A percentile compares a stretch with the other conserved stretches of the same genome.
phyloP scores from a whole-genome alignment of 2,113 vertebrate species.

The Tylochromis polylepis region DNA sequence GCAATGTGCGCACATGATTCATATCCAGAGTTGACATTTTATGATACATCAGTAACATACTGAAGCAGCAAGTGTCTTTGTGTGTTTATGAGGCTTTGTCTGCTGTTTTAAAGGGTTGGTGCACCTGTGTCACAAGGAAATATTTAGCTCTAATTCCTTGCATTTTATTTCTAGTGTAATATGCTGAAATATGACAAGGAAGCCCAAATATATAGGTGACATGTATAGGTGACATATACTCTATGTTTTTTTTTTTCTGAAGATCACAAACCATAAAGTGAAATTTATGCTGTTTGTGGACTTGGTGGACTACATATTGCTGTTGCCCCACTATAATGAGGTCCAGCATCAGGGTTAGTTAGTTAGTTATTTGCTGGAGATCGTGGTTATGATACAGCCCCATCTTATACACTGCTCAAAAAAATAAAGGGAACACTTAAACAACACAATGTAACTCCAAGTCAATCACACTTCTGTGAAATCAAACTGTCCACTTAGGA shows the following conservation, averaged over 20 bases:
- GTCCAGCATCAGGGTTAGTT: background rate
- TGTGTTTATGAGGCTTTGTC: background rate
- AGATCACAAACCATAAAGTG: background rate
- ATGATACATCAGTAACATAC: background rate
- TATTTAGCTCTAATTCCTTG: background rate
- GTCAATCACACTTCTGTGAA: no score
- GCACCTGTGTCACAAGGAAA: background rate
- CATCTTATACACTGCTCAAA: no score
- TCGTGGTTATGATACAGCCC: background rate
- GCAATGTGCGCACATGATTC: background rate
- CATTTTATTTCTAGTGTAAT: background rate
- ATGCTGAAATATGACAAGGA: background rate
- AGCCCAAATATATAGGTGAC: background rate
- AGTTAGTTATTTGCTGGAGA: background rate
- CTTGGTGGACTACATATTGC: background rate
- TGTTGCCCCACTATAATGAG: background rate
- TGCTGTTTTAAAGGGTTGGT: background rate
- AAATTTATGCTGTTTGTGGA: background rate
- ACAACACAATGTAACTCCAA: no score
- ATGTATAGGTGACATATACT: background rate
- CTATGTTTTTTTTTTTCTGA: background rate
- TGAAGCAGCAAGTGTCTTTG: background rate
- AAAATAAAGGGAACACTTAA: no score
- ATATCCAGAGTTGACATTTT: constrained; percentile 7
- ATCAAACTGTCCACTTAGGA: no score